Evolutionary conservation across 64 coral and sea anemone genomes (phyloP).

Genomic region (Astreopora myriophthalma): DNA sequence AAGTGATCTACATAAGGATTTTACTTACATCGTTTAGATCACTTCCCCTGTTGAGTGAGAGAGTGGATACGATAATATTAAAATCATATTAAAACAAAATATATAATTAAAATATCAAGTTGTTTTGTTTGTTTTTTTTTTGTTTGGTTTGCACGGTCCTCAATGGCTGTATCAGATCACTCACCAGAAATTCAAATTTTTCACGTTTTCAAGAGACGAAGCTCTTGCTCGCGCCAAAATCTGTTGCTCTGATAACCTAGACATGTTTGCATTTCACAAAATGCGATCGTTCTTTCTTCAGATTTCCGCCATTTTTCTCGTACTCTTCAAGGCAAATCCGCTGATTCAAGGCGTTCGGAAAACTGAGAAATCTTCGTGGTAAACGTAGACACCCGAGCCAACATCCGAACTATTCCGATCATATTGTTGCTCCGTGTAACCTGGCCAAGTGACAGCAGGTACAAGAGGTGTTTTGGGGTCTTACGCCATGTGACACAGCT

Average conservation of each 20-base stretch:
- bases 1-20: not conserved
- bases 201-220: constrained; percentile 81
- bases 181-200: constrained; percentile 96
- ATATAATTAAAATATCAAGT: too few relatives aligned
- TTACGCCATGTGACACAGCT: constrained; percentile 66
- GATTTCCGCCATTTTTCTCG: constrained; percentile 92
- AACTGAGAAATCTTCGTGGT: not conserved
- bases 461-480: not conserved
- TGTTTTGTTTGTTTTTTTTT: too few relatives aligned
- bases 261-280: constrained; percentile 43
- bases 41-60: constrained; percentile 83
- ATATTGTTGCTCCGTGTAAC: constrained; percentile 31
- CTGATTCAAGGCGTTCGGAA: not conserved
- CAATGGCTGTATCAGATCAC: constrained; percentile 26
- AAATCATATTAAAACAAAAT: not conserved
- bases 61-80: constrained; percentile 10
- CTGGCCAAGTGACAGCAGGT: constrained; percentile 5
- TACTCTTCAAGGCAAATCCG: not conserved
- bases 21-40: constrained; percentile 94
- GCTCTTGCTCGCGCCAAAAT: constrained; percentile 83
- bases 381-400: not conserved
- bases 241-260: constrained; percentile 72
- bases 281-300: not conserved
- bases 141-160: too few relatives aligned
- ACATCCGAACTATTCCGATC: constrained; percentile 5